Base-by-base conservation (phyloP, 2,888 invertebrate species). In the Ichneumon xanthorius region DNA sequence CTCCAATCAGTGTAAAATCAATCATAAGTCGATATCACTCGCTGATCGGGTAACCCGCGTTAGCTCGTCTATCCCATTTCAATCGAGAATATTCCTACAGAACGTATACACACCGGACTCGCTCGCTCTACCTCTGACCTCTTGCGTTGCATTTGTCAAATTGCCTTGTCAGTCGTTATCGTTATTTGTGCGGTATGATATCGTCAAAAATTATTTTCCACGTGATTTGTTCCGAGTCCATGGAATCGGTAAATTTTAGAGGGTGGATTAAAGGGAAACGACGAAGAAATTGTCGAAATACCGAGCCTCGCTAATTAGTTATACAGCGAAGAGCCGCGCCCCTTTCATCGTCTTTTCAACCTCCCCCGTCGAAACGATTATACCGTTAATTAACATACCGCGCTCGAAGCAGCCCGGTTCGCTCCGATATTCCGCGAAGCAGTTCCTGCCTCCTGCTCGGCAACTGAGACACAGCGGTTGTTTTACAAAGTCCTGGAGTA, bases 331-430 rank as follows among this genome's bases (percentile, higher is more conserved):
- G 48, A 53, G 33, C 40, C 33, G 11, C 53, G 26, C 71, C 68
- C 90, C 87, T 89, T 89, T 89, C 86, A 88, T 90, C 88, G 50
- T 76, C 82, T 80, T 65, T 68, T 50, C 72, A 85, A 86, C 84
- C 86, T 85, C 88, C 88, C 88, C 88, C 90, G 90, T 53, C 87
- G 88, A 90, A 91, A 92, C 92, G 92, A 92, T 93, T 92, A 92
- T 92, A 90, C 90, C 89, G 92, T 92, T 93, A 93, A 93, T 93
- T 93, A 93, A 93, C 93, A 92, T 92, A 92, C 92, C 91, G 88
- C 90, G 89, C 89, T 88, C 87, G 89, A 71, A 78, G 79, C 75
- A 68, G 50, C 65, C 45, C 58, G 50, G 33, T 63, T 77, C 67
- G 68, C 55, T 58, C 58, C 58, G 58, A 58, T 58, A 53, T 77